Conservation (phyloP, 1,140 invertebrate species). For the Phocides pigmalion region DNA sequence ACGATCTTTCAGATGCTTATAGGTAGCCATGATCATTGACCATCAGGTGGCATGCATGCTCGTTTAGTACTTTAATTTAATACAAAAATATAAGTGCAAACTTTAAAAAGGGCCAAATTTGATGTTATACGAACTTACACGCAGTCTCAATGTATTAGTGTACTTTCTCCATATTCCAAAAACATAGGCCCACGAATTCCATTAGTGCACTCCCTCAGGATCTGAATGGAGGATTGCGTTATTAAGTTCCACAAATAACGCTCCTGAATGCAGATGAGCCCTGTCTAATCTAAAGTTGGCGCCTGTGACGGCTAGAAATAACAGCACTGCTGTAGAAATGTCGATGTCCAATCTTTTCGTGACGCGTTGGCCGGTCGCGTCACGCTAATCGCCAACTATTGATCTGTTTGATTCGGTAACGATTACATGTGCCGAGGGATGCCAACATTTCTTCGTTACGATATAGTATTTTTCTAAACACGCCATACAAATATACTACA, state of each 20-base stretch:
- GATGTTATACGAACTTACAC: too few species aligned
- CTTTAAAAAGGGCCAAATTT: too few species aligned
- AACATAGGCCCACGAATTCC: neutral
- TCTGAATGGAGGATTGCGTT: conserved; percentile 61
- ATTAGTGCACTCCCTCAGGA: conserved; percentile 29
- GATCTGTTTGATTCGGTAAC: conserved; percentile 16
- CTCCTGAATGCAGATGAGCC: conserved; percentile 67
- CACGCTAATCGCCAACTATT: conserved; percentile 9
- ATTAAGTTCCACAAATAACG: conserved; percentile 66
- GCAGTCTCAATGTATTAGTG: too few species aligned
- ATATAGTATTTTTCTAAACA: too few species aligned
- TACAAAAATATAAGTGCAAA: too few species aligned
- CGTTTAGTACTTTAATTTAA: too few species aligned
- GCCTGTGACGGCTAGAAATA: conserved; percentile 69
- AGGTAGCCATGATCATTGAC: too few species aligned
- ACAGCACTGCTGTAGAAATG: conserved; percentile 63
- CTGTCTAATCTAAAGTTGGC: conserved; percentile 73
- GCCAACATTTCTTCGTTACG: too few species aligned
- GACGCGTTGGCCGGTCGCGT: conserved; percentile 31
- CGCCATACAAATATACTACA: too few species aligned
- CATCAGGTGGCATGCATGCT: too few species aligned
- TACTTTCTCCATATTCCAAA: neutral
- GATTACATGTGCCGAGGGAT: conserved; percentile 16
- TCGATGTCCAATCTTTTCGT: conserved; percentile 61
- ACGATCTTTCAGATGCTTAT: too few species aligned